Conservation (phyloP, 2,113 vertebrate genomes). For the Calypte anna region DNA sequence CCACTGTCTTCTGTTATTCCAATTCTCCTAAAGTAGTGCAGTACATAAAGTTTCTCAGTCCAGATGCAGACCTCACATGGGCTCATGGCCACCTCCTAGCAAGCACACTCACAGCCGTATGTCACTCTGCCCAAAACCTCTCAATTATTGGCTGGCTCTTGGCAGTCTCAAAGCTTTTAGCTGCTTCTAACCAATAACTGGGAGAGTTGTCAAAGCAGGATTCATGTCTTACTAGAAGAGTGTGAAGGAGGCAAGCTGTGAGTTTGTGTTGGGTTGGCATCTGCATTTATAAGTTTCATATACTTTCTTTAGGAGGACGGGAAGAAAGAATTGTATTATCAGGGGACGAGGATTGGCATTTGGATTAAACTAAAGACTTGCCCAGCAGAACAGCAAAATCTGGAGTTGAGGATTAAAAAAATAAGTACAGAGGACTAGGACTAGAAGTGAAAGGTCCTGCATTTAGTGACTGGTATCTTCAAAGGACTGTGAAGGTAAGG, state of each 20-base stretch:
- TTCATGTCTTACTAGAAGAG: background rate
- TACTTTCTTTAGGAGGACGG: constrained; percentile 53
- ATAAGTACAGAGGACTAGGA: constrained; percentile 34
- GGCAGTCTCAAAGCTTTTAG: constrained; percentile 26
- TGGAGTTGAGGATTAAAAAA: constrained; percentile 45
- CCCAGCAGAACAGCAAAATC: constrained; percentile 55
- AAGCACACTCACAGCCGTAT: background rate
- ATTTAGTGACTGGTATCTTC: constrained; percentile 44
- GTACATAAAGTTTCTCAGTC: constrained; percentile 53
- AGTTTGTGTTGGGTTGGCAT: constrained; percentile 27
- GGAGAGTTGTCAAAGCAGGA: constrained; percentile 25
- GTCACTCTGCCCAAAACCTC: constrained; percentile 41
- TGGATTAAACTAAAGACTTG: constrained; percentile 56
- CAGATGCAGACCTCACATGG: constrained; percentile 57
- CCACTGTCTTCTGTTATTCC: constrained; percentile 64
- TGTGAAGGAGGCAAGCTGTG: constrained; percentile 47
- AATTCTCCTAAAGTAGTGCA: constrained; percentile 66
- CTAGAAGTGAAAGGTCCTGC: constrained; percentile 35
- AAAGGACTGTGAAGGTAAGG: constrained; percentile 38
- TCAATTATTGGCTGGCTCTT: constrained; percentile 41
- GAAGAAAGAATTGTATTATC: constrained; percentile 37
- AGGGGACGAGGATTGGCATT: constrained; percentile 49
- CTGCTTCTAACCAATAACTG: constrained; percentile 45
- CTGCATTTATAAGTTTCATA: constrained; percentile 37
- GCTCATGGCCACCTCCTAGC: constrained; percentile 43